phyloP scores from a whole-genome alignment of 2,888 invertebrate genomes.

The Leucophenga maculata region DNA sequence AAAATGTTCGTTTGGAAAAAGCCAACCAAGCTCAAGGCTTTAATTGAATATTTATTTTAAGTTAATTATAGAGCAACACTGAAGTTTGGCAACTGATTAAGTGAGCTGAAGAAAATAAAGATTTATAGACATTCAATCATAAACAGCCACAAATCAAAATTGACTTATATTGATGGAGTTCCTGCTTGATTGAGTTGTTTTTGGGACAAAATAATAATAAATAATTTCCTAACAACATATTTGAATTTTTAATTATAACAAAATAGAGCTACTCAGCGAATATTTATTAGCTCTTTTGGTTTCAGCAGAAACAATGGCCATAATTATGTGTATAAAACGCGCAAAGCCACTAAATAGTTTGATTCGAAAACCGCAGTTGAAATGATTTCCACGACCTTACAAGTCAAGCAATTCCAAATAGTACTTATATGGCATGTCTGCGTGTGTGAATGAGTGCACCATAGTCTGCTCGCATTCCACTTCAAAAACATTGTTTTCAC shows the following conservation, averaged over 20 bases:
- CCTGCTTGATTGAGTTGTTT: conserved; percentile 43
- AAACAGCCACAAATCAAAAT: conserved; percentile 55
- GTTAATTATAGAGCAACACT: conserved; percentile 47
- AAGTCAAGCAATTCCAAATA: conserved; percentile 44
- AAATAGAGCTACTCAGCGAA: conserved; percentile 36
- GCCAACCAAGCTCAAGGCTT: conserved; percentile 12
- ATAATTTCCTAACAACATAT: too few relatives aligned
- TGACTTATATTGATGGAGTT: conserved; percentile 55
- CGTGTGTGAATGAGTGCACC: conserved; percentile 29
- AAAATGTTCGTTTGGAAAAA: too few relatives aligned
- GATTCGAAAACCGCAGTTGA: conserved; percentile 37
- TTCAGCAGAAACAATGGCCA: conserved; percentile 47
- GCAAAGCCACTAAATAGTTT: background rate
- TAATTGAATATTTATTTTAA: conserved; percentile 48
- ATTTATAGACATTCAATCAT: conserved; percentile 25
- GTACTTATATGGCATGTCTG: background rate
- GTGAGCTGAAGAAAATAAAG: background rate
- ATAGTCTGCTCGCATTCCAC: conserved; percentile 27
- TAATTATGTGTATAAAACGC: conserved; percentile 41
- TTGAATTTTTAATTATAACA: conserved; percentile 25
- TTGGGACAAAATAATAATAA: background rate
- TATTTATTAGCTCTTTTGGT: conserved; percentile 10
- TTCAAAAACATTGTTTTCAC: conserved; percentile 37
- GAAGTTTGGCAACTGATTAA: conserved; percentile 50
- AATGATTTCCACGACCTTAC: background rate